These are phyloP conservation scores for Drosophila suzukii DNA, from an alignment of 1,140 invertebrate species.

Conservation along the genomic window DNA sequence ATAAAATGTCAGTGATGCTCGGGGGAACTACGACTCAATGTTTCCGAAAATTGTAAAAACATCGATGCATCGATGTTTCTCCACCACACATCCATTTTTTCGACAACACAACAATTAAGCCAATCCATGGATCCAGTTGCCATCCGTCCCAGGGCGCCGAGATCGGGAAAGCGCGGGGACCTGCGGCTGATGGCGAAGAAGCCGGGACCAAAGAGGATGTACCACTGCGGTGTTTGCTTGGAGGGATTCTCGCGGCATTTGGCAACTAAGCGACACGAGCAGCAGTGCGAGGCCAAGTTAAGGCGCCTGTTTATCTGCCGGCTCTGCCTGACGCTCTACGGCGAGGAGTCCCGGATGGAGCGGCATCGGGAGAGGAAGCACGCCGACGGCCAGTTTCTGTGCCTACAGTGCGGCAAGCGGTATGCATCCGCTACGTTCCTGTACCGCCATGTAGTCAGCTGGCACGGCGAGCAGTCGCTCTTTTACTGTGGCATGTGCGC, in stretches of 20 bases:
- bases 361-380: slow-evolving; percentile 61
- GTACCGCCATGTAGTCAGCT: slow-evolving; percentile 60
- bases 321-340: slow-evolving; percentile 60
- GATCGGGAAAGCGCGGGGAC: not conserved
- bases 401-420: slow-evolving; percentile 66
- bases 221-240: slow-evolving; percentile 53
- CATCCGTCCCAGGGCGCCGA: slow-evolving; percentile 11
- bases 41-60: too few species aligned
- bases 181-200: not conserved
- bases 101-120: too few species aligned
- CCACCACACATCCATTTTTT: not conserved
- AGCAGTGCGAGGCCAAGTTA: slow-evolving; percentile 42
- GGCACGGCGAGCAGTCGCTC: slow-evolving; percentile 64
- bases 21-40: too few species aligned
- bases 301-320: slow-evolving; percentile 52
- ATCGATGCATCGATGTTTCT: too few species aligned
- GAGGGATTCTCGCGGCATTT: slow-evolving; percentile 35
- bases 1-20: too few species aligned
- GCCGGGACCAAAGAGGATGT: slow-evolving; percentile 7
- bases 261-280: slow-evolving; percentile 53
- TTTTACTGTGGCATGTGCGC: slow-evolving; percentile 69
- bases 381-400: slow-evolving; percentile 44
- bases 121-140: slow-evolving; percentile 3
- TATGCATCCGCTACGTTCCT: slow-evolving; percentile 57
- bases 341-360: slow-evolving; percentile 42